Percentiles rank a stretch among this genome's conserved stretches.
Conservation (phyloP, 1,140 invertebrate species). For the Bombus superbus region DNA sequence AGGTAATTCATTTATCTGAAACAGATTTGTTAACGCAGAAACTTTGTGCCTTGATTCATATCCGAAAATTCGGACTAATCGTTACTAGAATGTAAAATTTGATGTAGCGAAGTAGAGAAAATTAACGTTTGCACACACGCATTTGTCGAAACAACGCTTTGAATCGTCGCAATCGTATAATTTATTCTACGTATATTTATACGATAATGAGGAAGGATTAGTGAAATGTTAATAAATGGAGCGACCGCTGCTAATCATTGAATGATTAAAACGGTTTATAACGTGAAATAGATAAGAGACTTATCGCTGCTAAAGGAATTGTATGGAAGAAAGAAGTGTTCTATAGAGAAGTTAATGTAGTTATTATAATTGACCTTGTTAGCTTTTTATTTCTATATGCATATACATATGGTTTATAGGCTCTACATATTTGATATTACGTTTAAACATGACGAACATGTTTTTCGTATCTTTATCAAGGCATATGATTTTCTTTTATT, state of each 20-base stretch:
- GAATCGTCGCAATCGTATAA: neutral
- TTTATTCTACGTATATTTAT: neutral
- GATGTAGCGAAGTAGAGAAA: neutral
- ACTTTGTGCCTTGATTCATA: neutral
- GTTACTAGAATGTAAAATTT: neutral
- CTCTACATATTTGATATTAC: neutral
- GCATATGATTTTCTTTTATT: neutral
- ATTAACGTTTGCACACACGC: neutral
- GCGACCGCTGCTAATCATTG: too few species aligned
- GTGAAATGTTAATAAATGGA: neutral
- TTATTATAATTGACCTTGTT: neutral
- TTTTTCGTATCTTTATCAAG: neutral
- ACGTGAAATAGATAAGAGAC: conserved; percentile 1
- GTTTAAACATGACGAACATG: neutral
- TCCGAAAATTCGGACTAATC: neutral
- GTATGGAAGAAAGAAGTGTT: neutral
- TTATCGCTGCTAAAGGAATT: neutral
- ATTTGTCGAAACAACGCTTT: neutral
- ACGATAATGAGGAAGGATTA: neutral
- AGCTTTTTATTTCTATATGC: neutral
- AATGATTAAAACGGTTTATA: conserved; percentile 2
- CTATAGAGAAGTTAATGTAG: neutral
- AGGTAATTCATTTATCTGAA: neutral
- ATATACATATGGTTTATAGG: neutral
- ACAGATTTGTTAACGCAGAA: neutral